Evolutionary conservation across 2,113 vertebrate genomes (phyloP).

Genomic region (Ranitomeya variabilis): DNA sequence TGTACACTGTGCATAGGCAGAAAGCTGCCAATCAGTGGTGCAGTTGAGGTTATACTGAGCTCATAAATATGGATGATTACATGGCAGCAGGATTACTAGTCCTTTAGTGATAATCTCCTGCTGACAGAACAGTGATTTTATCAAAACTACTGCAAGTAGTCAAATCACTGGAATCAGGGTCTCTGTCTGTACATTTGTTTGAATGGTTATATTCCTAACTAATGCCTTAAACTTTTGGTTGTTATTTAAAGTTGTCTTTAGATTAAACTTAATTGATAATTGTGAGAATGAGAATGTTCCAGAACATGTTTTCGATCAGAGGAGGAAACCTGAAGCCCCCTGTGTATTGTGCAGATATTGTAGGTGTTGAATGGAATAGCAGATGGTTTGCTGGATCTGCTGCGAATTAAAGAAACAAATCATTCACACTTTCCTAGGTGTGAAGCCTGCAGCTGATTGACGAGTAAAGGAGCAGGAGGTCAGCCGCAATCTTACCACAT

Average conservation of each 20-base stretch:
- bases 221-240: background rate
- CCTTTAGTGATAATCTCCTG: no score
- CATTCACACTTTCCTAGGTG: constrained; percentile 48
- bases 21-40: no score
- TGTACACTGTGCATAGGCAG: no score
- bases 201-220: background rate
- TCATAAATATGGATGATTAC: no score
- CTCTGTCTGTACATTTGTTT: no score
- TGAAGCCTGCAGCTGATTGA: constrained; percentile 31
- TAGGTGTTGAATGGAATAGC: constrained; percentile 33
- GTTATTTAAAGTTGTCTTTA: background rate
- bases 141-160: no score
- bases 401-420: constrained; percentile 20
- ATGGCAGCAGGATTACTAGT: no score
- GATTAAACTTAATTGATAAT: background rate
- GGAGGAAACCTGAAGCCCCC: background rate
- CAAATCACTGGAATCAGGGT: no score
- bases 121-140: no score
- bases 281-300: background rate
- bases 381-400: constrained; percentile 33
- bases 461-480: constrained; percentile 1
- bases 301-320: background rate
- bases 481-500: constrained; percentile 11
- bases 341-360: constrained; percentile 2
- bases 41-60: no score